Percentiles rank a stretch among this genome's conserved stretches.
Conservation (phyloP, 2,113 vertebrate species). For the Tragelaphus strepsiceros region DNA sequence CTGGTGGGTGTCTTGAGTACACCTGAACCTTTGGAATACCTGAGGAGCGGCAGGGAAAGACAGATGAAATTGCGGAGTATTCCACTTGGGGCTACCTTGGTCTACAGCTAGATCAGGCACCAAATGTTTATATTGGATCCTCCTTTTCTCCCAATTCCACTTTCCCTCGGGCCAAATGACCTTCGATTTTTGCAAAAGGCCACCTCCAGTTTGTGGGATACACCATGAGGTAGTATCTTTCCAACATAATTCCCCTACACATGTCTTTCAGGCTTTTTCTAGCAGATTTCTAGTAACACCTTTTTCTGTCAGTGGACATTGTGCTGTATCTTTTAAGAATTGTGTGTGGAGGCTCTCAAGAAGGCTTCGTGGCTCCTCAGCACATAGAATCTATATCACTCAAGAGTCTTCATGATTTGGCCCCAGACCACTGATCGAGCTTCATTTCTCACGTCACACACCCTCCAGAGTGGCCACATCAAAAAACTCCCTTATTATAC, state of each 20-base stretch:
- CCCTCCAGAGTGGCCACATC: neutral
- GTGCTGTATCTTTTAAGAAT: neutral
- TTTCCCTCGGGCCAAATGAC: too few species aligned
- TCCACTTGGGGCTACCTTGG: neutral
- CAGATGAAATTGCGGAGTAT: neutral
- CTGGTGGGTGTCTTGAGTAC: slow-evolving; percentile 73
- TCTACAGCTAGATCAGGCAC: neutral
- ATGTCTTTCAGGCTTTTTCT: neutral
- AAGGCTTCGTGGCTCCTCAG: neutral
- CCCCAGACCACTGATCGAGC: neutral
- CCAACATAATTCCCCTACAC: neutral
- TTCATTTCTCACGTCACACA: neutral
- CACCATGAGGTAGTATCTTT: neutral
- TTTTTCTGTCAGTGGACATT: neutral
- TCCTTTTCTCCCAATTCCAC: too few species aligned
- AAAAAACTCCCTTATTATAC: neutral
- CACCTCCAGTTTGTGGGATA: neutral
- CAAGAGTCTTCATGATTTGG: neutral
- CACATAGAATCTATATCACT: neutral
- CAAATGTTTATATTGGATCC: neutral
- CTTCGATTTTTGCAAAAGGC: neutral
- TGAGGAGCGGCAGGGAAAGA: neutral
- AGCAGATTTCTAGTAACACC: neutral
- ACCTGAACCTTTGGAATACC: slow-evolving; percentile 79
- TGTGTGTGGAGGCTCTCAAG: neutral